Base-by-base conservation (phyloP, 2,797 vertebrate species). In the Cynopterus sphinx region DNA sequence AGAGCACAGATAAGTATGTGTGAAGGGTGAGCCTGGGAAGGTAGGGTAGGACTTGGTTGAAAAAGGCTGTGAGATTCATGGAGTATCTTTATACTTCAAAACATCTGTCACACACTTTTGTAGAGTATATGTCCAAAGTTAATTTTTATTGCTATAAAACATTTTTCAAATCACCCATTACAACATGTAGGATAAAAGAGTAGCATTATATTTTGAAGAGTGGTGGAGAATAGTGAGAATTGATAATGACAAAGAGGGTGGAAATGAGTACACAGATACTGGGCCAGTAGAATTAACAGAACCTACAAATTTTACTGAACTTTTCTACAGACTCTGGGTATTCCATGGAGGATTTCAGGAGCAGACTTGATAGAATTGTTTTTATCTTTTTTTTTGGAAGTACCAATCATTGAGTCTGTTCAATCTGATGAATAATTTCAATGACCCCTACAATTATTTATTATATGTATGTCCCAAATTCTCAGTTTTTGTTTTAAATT, bases 101-200 rank as follows among this genome's bases (percentile, higher is more conserved):
- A 31, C 1, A 26, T n/a, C 6, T n/a, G 0, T 49, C 28, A 46
- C 10, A 11, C 2, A 70, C 21, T 11, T 84, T 1, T 63, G 11
- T 46, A 31, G 6, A 43, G 21, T 36, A 43, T 13, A 61, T 5
- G 33, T 57, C 36, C 70, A 24, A 81, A 71, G 15, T 68, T 49
- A 71, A 63, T 90, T 49, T 49, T 49, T 21, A 77, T 6, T 81
- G 3, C 1, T n/a, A 2, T 68, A 71, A 91, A 65, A 49, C 2
- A 5, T 75, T 70, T 95, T 84, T 24, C 73, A 39, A 63, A 63
- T 96, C 73, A 92, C 9, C 36, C n/a, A 46, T 11, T 24, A 77
- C 0, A 63, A 68, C 3, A 46, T n/a, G 7, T 11, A 57, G 26
- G 59, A 77, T 33, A 51, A 61, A 86, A 82, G 36, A 55, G 16